Evolutionary conservation across 1,140 invertebrate genomes (phyloP).

Genomic region (Aphaenogaster rudis): DNA sequence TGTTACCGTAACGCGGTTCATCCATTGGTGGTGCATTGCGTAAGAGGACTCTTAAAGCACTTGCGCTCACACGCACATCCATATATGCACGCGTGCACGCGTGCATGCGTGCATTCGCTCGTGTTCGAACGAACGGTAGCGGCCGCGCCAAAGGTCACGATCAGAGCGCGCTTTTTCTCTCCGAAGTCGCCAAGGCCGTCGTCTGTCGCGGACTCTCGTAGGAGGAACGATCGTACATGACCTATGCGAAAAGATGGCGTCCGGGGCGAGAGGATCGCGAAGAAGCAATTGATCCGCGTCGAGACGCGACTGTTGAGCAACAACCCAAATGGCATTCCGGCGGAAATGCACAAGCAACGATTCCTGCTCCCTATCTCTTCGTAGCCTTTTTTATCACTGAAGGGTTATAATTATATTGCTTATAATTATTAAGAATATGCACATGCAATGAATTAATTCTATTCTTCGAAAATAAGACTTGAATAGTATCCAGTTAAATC

Average conservation of each 20-base stretch:
- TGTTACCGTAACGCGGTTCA: conserved; percentile 14
- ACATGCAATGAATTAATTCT: not conserved
- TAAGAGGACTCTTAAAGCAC: conserved; percentile 61
- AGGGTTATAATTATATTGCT: not conserved
- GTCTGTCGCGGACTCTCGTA: conserved; percentile 61
- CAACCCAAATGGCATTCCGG: not conserved
- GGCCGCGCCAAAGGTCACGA: conserved; percentile 74
- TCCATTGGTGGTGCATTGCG: conserved; percentile 53
- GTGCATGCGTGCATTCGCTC: conserved; percentile 47
- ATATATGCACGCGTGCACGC: conserved; percentile 30
- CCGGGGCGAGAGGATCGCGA: not conserved
- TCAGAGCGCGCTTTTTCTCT: conserved; percentile 74
- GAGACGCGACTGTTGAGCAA: not conserved
- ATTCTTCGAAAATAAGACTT: not conserved
- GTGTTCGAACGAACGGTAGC: conserved; percentile 65
- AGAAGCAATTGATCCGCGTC: conserved; percentile 20
- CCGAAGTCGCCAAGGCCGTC: conserved; percentile 66
- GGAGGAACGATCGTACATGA: conserved; percentile 67
- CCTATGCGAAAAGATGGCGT: conserved; percentile 66
- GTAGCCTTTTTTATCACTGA: not conserved
- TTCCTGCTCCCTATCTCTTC: not conserved
- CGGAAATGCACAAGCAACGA: not conserved
- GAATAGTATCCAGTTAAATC: not conserved
- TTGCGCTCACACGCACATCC: conserved; percentile 1
- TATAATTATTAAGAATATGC: not conserved